Evolutionary conservation across 1,140 invertebrate species (phyloP).

Genomic region (Drosophila busckii): DNA sequence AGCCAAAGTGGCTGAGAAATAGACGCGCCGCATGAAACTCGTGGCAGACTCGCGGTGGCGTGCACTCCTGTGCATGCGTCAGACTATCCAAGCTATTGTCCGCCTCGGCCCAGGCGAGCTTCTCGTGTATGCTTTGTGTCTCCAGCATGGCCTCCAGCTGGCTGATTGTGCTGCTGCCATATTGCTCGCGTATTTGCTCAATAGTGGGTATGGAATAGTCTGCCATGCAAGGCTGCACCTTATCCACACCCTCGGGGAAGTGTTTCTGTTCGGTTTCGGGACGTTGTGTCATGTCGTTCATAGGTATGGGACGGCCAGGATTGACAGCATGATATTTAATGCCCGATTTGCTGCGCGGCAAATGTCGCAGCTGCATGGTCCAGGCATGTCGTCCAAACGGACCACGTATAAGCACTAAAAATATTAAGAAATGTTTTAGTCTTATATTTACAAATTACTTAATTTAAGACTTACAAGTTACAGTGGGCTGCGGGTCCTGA

Average conservation of each 20-base stretch:
- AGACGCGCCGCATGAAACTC: conserved; percentile 96
- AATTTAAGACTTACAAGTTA: conserved; percentile 80
- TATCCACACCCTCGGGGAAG: conserved; percentile 91
- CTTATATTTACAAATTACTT: no score
- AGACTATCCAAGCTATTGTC: conserved; percentile 74
- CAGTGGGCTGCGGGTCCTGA: conserved; percentile 87
- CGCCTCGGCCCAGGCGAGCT: conserved; percentile 75
- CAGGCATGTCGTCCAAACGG: conserved; percentile 96
- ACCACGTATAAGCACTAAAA: conserved; percentile 89
- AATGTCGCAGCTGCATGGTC: conserved; percentile 92
- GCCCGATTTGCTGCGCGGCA: conserved; percentile 88
- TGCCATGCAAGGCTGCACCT: conserved; percentile 87
- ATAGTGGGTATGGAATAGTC: conserved; percentile 86
- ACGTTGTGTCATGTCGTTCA: conserved; percentile 84
- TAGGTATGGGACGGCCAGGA: conserved; percentile 88
- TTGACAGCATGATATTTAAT: conserved; percentile 85
- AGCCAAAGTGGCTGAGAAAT: conserved; percentile 96
- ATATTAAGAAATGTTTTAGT: no score
- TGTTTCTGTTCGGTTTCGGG: conserved; percentile 85
- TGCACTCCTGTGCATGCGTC: conserved; percentile 84
- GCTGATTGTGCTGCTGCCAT: conserved; percentile 80
- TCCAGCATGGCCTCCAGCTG: conserved; percentile 81
- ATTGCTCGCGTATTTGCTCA: conserved; percentile 82
- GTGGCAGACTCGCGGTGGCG: conserved; percentile 89
- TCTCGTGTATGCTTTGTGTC: conserved; percentile 79